Conservation (phyloP, 2,888 invertebrate genomes). For the Apamea anceps region DNA sequence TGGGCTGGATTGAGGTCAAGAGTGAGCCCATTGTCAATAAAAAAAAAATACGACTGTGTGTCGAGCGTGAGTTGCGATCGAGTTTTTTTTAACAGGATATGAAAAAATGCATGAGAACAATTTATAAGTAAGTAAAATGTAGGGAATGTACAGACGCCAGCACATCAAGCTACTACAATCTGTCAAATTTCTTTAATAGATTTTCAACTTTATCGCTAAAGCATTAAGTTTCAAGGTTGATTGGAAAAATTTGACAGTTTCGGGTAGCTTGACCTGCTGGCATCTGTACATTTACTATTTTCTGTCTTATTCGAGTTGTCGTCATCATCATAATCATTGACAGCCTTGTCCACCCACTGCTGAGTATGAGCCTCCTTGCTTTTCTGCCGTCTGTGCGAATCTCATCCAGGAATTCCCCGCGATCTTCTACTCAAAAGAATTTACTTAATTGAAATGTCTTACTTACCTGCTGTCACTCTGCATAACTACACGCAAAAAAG, state of each 20-base stretch:
- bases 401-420: neutral
- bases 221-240: too few species aligned
- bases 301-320: neutral
- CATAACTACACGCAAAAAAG: neutral
- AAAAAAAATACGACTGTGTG: neutral
- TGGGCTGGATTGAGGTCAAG: too few species aligned
- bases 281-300: too few species aligned
- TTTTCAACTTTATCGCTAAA: too few species aligned
- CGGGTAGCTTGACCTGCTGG: too few species aligned
- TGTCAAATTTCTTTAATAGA: too few species aligned
- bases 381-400: neutral
- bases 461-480: neutral
- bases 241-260: too few species aligned
- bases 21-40: too few species aligned
- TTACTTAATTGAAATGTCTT: neutral
- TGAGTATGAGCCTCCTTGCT: neutral
- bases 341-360: neutral
- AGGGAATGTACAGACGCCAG: too few species aligned
- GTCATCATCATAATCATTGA: neutral
- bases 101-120: neutral
- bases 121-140: neutral
- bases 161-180: too few species aligned
- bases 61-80: slow-evolving; percentile 23
- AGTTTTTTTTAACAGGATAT: slow-evolving; percentile 1
- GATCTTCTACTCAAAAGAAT: neutral